Evolutionary conservation across 1,140 invertebrate genomes (phyloP).

Genomic region (Galendromus occidentalis): DNA sequence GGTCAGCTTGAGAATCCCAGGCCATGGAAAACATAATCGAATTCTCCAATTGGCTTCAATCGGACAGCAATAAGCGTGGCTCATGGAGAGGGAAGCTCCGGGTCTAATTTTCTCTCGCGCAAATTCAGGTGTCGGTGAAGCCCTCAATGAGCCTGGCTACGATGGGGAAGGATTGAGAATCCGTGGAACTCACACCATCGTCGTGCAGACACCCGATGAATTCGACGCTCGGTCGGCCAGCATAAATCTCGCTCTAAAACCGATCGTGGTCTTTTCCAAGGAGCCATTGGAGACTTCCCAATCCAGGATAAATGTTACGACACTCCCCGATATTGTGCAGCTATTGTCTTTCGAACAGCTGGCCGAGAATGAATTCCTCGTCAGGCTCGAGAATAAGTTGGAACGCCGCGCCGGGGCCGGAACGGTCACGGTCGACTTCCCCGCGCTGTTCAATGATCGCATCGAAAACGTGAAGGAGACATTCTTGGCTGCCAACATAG

Average conservation of each 20-base stretch:
- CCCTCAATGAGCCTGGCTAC: conserved; percentile 60
- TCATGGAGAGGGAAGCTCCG: neutral
- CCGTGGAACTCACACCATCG: conserved; percentile 39
- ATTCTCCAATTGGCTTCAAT: neutral
- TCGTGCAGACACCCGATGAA: neutral
- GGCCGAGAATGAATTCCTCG: neutral
- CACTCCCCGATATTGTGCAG: neutral
- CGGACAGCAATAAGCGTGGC: neutral
- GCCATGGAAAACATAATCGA: neutral
- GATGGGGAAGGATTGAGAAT: conserved; percentile 50
- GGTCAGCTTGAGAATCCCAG: conserved; percentile 41
- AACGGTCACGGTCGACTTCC: neutral
- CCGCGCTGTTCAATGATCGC: neutral
- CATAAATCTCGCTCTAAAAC: neutral
- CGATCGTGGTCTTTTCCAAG: neutral
- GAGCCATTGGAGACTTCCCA: neutral
- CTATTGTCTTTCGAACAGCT: neutral
- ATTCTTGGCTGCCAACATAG: neutral
- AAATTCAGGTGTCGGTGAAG: conserved; percentile 53
- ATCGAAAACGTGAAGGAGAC: neutral
- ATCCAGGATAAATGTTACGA: neutral
- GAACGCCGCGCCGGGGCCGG: neutral
- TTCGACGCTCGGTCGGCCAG: neutral
- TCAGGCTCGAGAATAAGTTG: neutral
- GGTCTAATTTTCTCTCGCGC: neutral